phyloP scores from a whole-genome alignment of 2,888 invertebrate species.

The Oligia latruncula region DNA sequence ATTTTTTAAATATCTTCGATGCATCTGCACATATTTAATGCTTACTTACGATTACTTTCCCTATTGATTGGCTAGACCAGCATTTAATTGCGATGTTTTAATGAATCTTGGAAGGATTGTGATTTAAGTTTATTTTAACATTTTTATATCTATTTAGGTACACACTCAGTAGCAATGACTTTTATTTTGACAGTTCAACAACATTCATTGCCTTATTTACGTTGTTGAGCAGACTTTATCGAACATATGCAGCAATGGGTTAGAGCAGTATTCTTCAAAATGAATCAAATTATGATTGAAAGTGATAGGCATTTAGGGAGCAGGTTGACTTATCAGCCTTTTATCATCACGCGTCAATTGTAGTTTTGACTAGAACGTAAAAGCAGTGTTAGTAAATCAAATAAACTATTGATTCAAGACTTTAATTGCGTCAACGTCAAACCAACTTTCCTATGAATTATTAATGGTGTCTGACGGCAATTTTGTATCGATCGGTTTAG shows the following conservation, averaged over 20 bases:
- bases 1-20: neutral
- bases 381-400: neutral
- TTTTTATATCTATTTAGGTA: no score
- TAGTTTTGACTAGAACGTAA: neutral
- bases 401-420: neutral
- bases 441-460: neutral
- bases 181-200: no score
- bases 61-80: neutral
- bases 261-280: neutral
- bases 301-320: neutral
- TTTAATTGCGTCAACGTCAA: neutral
- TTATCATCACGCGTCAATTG: neutral
- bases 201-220: no score
- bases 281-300: neutral
- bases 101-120: no score
- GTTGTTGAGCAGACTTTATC: no score
- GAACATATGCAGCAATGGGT: no score
- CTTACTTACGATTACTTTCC: neutral
- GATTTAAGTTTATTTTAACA: neutral
- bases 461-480: neutral
- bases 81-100: neutral
- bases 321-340: no score
- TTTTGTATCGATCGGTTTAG: slow-evolving; percentile 5
- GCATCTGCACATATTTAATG: neutral
- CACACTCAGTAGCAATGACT: no score